phyloP scores from a whole-genome alignment of 2,888 invertebrate species.

The Lamproptera curius region DNA sequence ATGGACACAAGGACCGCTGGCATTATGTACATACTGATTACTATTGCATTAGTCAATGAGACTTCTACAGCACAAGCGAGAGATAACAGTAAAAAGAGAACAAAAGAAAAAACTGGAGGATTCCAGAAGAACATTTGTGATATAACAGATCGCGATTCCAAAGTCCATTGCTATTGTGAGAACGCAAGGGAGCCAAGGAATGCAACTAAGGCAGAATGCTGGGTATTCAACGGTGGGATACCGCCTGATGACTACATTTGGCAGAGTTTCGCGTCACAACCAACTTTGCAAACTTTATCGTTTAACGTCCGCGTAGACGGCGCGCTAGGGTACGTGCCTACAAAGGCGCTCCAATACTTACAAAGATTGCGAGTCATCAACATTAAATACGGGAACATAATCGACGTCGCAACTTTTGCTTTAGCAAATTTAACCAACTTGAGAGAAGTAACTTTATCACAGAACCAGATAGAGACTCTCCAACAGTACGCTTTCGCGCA shows the following conservation, averaged over 20 bases:
- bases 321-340: constrained; percentile 84
- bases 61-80: constrained; percentile 68
- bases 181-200: constrained; percentile 70
- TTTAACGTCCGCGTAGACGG: constrained; percentile 85
- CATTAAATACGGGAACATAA: constrained; percentile 83
- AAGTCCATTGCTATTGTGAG: constrained; percentile 84
- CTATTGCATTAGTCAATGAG: constrained; percentile 65
- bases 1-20: constrained; percentile 64
- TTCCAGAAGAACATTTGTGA: constrained; percentile 78
- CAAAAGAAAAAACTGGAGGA: constrained; percentile 70
- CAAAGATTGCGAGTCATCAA: constrained; percentile 82
- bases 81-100: constrained; percentile 62
- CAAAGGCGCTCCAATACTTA: constrained; percentile 82
- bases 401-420: constrained; percentile 82
- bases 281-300: constrained; percentile 82
- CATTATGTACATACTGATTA: constrained; percentile 63
- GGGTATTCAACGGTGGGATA: constrained; percentile 84
- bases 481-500: constrained; percentile 85
- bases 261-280: constrained; percentile 86
- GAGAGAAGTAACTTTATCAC: constrained; percentile 81
- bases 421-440: constrained; percentile 86
- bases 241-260: constrained; percentile 84
- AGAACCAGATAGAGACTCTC: constrained; percentile 83
- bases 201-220: constrained; percentile 87
- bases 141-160: constrained; percentile 72